These are phyloP conservation scores for Aleiodes leptofemur DNA, from an alignment of 2,888 invertebrate species.

Conservation along the genomic window DNA sequence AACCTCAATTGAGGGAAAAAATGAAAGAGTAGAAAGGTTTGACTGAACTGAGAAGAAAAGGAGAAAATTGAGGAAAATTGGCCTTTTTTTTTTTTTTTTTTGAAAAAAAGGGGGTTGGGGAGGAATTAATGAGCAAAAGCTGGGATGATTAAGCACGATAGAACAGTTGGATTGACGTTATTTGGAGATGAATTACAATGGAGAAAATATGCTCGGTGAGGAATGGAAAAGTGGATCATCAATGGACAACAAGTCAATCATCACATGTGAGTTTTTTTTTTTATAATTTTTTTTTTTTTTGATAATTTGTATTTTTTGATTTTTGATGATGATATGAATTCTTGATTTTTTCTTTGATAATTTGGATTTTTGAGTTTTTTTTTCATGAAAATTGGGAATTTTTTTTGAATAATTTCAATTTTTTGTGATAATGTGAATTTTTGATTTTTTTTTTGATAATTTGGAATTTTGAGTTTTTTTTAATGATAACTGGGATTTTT, in stretches of 20 bases:
- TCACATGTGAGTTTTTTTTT: constrained; percentile 81
- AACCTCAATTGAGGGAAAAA: no score
- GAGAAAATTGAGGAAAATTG: background rate
- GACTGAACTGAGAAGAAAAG: background rate
- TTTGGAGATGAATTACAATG: constrained; percentile 73
- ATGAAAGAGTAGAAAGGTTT: background rate
- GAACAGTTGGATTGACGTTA: constrained; percentile 56
- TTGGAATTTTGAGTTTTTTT: no score
- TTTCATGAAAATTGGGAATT: no score
- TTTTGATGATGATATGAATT: no score
- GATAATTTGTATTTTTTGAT: no score
- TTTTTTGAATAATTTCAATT: no score
- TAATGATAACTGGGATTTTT: no score
- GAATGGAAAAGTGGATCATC: constrained; percentile 61
- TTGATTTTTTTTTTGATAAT: background rate
- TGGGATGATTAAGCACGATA: constrained; percentile 66
- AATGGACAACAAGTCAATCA: constrained; percentile 84
- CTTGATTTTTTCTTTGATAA: no score
- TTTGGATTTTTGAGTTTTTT: no score
- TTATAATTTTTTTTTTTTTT: constrained; percentile 15
- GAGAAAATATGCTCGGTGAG: constrained; percentile 63
- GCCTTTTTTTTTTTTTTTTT: background rate
- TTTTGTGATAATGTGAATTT: background rate
- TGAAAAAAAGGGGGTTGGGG: background rate
- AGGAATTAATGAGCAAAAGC: constrained; percentile 45